Evolutionary conservation across 1,140 invertebrate species (phyloP), one percentile per base, ranked within the genome.

Genomic region (Trachelipus rathkii): DNA sequence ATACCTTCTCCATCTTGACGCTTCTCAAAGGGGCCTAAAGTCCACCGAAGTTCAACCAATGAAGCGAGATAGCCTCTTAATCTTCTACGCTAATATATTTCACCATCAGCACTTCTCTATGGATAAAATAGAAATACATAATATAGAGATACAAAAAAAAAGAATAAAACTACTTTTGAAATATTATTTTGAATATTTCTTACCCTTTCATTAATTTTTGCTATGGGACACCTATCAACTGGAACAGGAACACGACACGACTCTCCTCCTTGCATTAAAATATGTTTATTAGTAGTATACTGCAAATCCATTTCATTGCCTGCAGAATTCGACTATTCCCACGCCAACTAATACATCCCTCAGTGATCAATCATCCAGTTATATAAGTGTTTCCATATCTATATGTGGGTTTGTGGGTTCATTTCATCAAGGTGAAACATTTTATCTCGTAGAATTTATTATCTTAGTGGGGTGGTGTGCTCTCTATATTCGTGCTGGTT

Each of bases 181-280:
- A 33, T 33, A 33, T 33, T 33, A 10, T 13, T 23, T 19, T 7
- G 45, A 68, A 76, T n/a, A 19, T n/a, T 79, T 10, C 6, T 43
- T 15, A 44, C 45, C 45, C 81, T 81, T 78, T 86, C 84, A 84
- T 85, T 84, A 67, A 86, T 86, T 67, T 91, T 84, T 84, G 90
- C 89, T 50, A 86, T 87, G 68, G 93, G 93, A 85, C 94, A 96
- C 73, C 94, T 85, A 83, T 94, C 90, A 10, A 96, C 89, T 3
- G 94, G 93, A 50, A 96, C 92, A 4, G 94, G 94, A 66, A 97
- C 92, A 33, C 94, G 87, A 83, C 94, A 95, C 45, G 93, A 91
- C 85, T 96, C 94, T 83, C 90, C 90, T 78, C 92, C 92, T 86
- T 96, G 94, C 81, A 97, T 93, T 71, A 94, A 87, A 83, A 97